These are phyloP conservation scores for Trinorchestia longiramus DNA, from an alignment of 1,140 invertebrate species.

Conservation along the genomic window DNA sequence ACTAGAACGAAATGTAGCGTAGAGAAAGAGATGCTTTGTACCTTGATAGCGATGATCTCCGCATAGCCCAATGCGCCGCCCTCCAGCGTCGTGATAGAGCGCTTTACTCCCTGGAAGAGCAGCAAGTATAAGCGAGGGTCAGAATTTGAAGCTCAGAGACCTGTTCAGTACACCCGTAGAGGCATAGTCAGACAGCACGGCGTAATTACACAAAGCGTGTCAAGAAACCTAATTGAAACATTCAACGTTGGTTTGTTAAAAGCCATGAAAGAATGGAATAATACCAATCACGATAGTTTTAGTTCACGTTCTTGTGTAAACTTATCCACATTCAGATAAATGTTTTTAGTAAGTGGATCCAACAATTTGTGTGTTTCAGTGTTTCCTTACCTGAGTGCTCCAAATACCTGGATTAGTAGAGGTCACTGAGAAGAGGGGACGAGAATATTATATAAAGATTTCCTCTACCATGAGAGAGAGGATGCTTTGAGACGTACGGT, in stretches of 20 bases:
- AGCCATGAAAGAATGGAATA: neutral
- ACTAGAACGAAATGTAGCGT: neutral
- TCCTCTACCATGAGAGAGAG: too few species aligned
- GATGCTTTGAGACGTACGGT: neutral
- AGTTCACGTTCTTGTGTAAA: neutral
- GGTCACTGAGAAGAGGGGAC: neutral
- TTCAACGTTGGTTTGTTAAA: neutral
- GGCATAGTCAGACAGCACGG: too few species aligned
- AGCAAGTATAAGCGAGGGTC: neutral
- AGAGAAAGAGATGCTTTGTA: conserved; percentile 68
- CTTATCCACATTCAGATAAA: neutral
- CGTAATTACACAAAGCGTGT: too few species aligned
- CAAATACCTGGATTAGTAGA: neutral
- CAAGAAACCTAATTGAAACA: neutral
- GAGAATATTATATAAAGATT: too few species aligned
- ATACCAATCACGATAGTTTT: neutral
- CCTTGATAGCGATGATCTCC: conserved; percentile 96
- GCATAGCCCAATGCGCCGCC: conserved; percentile 89
- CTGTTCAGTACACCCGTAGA: too few species aligned
- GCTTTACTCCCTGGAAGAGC: conserved; percentile 80
- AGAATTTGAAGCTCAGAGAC: too few species aligned
- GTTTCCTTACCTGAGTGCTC: neutral
- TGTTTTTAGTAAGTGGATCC: neutral
- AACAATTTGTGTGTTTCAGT: neutral
- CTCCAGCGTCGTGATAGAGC: conserved; percentile 89